Conservation (phyloP, 2,797 vertebrate species). For the Lepilemur ruficaudatus region DNA sequence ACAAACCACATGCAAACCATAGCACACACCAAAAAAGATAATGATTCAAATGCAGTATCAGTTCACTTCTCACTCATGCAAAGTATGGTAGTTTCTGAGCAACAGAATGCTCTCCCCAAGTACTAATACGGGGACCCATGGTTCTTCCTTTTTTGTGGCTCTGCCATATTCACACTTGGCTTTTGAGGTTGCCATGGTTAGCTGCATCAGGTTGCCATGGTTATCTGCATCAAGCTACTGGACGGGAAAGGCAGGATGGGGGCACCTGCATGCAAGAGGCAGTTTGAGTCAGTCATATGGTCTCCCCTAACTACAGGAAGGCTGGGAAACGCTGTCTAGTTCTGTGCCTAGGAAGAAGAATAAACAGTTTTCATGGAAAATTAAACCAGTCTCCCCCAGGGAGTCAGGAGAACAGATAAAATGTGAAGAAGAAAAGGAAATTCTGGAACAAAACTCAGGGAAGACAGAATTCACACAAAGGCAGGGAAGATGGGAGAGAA, state of each 20-base stretch:
- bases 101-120: not conserved
- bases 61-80: not conserved
- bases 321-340: not conserved
- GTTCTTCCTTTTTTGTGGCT: not conserved
- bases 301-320: not conserved
- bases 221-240: not conserved
- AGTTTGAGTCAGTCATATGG: not conserved
- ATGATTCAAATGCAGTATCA: not conserved
- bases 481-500: not conserved
- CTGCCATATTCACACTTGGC: not conserved
- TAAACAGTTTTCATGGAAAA: not conserved
- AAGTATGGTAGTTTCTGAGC: not conserved
- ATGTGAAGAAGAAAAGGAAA: not conserved
- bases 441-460: not conserved
- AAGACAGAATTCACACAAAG: slow-evolving; percentile 2
- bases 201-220: not conserved
- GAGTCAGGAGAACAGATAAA: not conserved
- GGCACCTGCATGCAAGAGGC: not conserved
- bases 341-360: not conserved
- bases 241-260: not conserved
- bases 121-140: not conserved
- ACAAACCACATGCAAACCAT: not conserved
- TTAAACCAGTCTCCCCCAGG: not conserved
- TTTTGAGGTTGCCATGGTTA: not conserved
- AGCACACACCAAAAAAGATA: not conserved